phyloP scores from a whole-genome alignment of 1,140 invertebrate genomes.

The Brachionus manjavacas region DNA sequence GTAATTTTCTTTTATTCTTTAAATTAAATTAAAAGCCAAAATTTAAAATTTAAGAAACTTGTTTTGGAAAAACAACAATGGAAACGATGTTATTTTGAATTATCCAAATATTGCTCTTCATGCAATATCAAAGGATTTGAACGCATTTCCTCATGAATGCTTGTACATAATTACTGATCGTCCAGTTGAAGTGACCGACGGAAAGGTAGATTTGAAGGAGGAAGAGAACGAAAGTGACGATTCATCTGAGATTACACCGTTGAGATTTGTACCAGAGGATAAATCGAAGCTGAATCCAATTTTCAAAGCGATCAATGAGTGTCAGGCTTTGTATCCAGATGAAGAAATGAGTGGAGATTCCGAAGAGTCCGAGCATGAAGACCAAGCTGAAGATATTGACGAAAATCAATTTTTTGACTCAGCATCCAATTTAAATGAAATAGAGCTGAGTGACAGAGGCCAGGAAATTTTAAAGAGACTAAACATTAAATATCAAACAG shows the following conservation, averaged over 20 bases:
- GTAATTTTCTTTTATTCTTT: not conserved
- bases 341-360: slow-evolving; percentile 50
- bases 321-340: slow-evolving; percentile 67
- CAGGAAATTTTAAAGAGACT: not conserved
- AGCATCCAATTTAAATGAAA: not conserved
- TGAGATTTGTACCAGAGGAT: slow-evolving; percentile 67
- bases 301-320: slow-evolving; percentile 67
- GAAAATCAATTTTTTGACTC: slow-evolving; percentile 13
- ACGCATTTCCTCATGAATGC: slow-evolving; percentile 65
- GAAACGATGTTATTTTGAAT: slow-evolving; percentile 67
- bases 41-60: slow-evolving; percentile 60
- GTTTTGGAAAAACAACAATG: slow-evolving; percentile 63
- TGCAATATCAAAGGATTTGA: slow-evolving; percentile 67
- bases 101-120: slow-evolving; percentile 71
- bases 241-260: slow-evolving; percentile 60
- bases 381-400: not conserved
- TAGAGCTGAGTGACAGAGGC: slow-evolving; percentile 4
- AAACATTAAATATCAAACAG: not conserved
- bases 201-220: slow-evolving; percentile 45
- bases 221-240: slow-evolving; percentile 59
- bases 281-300: slow-evolving; percentile 62
- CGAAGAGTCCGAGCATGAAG: not conserved
- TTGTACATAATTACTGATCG: slow-evolving; percentile 68
- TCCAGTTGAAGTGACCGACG: slow-evolving; percentile 51
- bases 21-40: not conserved